A percentile compares a stretch with the other conserved stretches of the same genome.
Conservation (phyloP, 2,113 vertebrate genomes). For the Antennarius striatus region DNA sequence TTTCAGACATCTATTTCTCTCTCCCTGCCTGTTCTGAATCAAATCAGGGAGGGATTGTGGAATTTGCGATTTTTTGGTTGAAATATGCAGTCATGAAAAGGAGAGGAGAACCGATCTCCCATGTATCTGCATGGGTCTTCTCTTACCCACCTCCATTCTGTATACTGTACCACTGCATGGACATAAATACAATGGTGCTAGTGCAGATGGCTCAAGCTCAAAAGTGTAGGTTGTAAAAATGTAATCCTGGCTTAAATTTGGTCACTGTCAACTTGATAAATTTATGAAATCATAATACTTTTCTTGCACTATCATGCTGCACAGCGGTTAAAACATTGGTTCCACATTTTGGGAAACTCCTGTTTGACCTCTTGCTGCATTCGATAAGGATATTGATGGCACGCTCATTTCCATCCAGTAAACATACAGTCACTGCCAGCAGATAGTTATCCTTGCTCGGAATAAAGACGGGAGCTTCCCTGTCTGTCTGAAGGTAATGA, state of each 20-base stretch:
- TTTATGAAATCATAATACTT: too few relatives aligned
- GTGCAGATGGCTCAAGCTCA: too few relatives aligned
- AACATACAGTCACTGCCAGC: neutral
- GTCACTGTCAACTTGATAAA: too few relatives aligned
- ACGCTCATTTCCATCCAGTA: neutral
- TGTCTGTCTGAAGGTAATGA: neutral
- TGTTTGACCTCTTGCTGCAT: neutral
- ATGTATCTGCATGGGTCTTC: conserved; percentile 31
- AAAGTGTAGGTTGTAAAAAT: too few relatives aligned
- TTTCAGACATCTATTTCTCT: conserved; percentile 29
- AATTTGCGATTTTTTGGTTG: conserved; percentile 63
- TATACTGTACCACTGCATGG: neutral
- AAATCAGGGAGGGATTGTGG: conserved; percentile 48
- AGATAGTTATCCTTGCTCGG: neutral
- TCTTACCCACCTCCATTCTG: conserved; percentile 12
- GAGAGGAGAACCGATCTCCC: conserved; percentile 26
- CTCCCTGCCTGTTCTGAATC: conserved; percentile 48
- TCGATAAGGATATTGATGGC: neutral
- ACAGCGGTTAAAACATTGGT: neutral
- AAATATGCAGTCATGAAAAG: conserved; percentile 34
- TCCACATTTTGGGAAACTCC: neutral
- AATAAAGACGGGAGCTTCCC: neutral
- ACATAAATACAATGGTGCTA: neutral
- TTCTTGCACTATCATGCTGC: too few relatives aligned
- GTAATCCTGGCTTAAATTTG: too few relatives aligned